Conservation (phyloP, 2,113 vertebrate genomes). For the Leptobrachium leishanense region DNA sequence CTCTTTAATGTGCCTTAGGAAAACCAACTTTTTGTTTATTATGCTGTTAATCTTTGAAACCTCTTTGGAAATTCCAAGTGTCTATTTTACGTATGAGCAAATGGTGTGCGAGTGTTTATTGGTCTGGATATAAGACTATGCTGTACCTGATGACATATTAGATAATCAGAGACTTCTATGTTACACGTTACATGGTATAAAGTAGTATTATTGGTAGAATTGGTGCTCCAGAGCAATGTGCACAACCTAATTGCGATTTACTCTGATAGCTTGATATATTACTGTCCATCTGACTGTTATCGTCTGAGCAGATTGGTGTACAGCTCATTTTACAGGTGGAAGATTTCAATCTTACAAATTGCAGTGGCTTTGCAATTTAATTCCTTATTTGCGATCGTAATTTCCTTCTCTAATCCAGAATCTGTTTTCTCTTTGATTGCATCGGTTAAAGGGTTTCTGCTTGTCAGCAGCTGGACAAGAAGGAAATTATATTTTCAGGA, state of each 20-base stretch:
- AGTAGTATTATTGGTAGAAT: not conserved
- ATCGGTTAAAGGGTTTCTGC: conserved; percentile 54
- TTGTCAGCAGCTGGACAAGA: conserved; percentile 53
- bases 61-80: conserved; percentile 11
- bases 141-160: conserved; percentile 16
- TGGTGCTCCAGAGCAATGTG: not conserved
- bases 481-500: conserved; percentile 48
- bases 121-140: not conserved
- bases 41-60: too few relatives aligned
- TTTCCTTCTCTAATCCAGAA: conserved; percentile 66
- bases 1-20: too few relatives aligned
- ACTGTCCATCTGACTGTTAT: conserved; percentile 30
- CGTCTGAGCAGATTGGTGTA: conserved; percentile 37
- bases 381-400: conserved; percentile 63
- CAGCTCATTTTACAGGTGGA: conserved; percentile 51
- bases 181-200: conserved; percentile 13
- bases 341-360: conserved; percentile 59
- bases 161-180: not conserved
- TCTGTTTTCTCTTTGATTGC: conserved; percentile 54
- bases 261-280: conserved; percentile 36
- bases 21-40: too few relatives aligned
- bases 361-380: conserved; percentile 64
- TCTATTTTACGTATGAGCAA: conserved; percentile 16
- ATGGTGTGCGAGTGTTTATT: conserved; percentile 4
- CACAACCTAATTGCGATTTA: conserved; percentile 25